Evolutionary conservation across 2,113 vertebrate genomes (phyloP).

Genomic region (Poecile atricapillus): DNA sequence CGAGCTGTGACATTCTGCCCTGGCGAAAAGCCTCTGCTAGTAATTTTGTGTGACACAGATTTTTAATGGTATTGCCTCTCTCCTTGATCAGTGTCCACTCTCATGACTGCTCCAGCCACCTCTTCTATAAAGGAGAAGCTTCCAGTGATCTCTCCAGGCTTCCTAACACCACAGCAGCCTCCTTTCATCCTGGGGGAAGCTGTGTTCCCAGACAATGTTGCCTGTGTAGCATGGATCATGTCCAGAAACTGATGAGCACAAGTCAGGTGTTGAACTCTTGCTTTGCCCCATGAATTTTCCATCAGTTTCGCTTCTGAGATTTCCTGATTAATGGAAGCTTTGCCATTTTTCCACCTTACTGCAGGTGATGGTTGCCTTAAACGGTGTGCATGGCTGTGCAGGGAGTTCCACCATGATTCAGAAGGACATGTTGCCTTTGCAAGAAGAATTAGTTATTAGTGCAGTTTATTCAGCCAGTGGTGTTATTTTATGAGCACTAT

Average conservation of each 20-base stretch:
- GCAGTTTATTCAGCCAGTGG: neutral
- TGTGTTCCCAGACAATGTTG: neutral
- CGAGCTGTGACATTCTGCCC: slow-evolving; percentile 4
- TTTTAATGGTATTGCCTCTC: neutral
- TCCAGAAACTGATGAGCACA: slow-evolving; percentile 33
- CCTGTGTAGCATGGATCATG: neutral
- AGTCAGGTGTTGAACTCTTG: slow-evolving; percentile 40
- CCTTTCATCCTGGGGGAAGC: neutral
- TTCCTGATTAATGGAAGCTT: slow-evolving; percentile 53
- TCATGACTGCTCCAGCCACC: neutral
- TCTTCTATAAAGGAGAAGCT: slow-evolving; percentile 5
- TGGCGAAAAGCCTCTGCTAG: neutral
- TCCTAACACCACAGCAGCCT: neutral
- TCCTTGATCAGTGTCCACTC: slow-evolving; percentile 15
- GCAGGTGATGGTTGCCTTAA: slow-evolving; percentile 53
- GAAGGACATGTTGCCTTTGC: slow-evolving; percentile 63
- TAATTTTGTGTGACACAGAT: neutral
- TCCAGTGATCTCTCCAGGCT: neutral
- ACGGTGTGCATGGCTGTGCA: slow-evolving; percentile 31
- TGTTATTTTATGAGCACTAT: slow-evolving; percentile 26
- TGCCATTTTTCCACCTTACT: neutral
- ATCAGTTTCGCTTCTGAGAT: slow-evolving; percentile 48
- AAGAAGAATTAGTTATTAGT: slow-evolving; percentile 52
- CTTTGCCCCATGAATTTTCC: slow-evolving; percentile 50
- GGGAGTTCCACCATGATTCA: slow-evolving; percentile 47